A percentile compares a stretch with the other conserved stretches of the same genome.
Evolutionary conservation across 2,888 invertebrate species (phyloP).

Genomic region (Catotricha subobsoleta): DNA sequence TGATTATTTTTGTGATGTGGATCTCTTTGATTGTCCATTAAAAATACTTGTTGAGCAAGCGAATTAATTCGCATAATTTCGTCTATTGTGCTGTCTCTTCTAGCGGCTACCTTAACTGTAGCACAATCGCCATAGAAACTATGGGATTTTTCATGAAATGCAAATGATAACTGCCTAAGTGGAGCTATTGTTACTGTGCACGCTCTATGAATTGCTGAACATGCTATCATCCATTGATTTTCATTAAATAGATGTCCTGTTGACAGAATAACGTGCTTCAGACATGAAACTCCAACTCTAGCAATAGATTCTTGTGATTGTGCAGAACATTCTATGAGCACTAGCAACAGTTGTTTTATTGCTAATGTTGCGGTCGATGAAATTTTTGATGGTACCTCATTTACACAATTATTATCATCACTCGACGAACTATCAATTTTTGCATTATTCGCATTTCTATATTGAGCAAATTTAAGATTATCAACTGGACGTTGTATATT

Average conservation of each 20-base stretch:
- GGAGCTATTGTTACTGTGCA: slow-evolving; percentile 76
- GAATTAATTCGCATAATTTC: slow-evolving; percentile 74
- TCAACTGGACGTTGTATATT: slow-evolving; percentile 25
- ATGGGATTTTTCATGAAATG: slow-evolving; percentile 79
- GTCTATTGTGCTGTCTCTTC: slow-evolving; percentile 66
- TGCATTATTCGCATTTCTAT: slow-evolving; percentile 9
- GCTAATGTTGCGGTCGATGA: slow-evolving; percentile 56
- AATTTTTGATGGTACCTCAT: slow-evolving; percentile 25
- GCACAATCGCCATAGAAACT: slow-evolving; percentile 88
- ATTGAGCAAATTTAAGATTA: slow-evolving; percentile 24
- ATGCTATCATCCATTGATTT: slow-evolving; percentile 74
- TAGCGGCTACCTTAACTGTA: slow-evolving; percentile 83
- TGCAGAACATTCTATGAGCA: slow-evolving; percentile 78
- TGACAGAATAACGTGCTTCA: slow-evolving; percentile 67
- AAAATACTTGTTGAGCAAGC: slow-evolving; percentile 72
- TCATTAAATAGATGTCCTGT: slow-evolving; percentile 65
- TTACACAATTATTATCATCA: slow-evolving; percentile 26
- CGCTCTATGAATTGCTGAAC: slow-evolving; percentile 63
- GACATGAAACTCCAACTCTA: slow-evolving; percentile 79
- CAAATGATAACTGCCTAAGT: slow-evolving; percentile 70
- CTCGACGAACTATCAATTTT: slow-evolving; percentile 20
- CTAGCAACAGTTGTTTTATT: slow-evolving; percentile 64
- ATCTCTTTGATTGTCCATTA: slow-evolving; percentile 37
- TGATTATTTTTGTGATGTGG: slow-evolving; percentile 12
- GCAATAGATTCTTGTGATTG: slow-evolving; percentile 82